Conservation (phyloP, 2,888 invertebrate species). For the Monochamus alternatus region DNA sequence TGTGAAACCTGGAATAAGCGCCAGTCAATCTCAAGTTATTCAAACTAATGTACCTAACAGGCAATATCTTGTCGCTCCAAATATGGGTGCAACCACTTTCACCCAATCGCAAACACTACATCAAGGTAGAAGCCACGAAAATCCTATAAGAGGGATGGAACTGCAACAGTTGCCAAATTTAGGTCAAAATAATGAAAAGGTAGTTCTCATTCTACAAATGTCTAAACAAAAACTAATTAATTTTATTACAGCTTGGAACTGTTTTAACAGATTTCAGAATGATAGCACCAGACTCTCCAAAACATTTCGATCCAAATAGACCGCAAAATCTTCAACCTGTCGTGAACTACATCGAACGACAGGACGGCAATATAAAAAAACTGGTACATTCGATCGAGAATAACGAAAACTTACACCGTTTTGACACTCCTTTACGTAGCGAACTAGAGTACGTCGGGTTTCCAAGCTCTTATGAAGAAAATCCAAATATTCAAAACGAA, state of each 20-base stretch:
- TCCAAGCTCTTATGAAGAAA: neutral
- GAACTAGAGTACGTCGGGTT: neutral
- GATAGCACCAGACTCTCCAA: slow-evolving; percentile 28
- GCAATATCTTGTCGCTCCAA: neutral
- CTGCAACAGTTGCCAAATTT: neutral
- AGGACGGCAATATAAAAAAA: slow-evolving; percentile 17
- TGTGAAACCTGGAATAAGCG: neutral
- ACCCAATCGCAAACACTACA: neutral
- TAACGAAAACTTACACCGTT: neutral
- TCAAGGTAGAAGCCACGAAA: neutral
- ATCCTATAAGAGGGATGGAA: neutral
- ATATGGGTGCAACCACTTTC: neutral
- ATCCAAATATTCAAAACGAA: slow-evolving; percentile 13
- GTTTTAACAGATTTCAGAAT: neutral
- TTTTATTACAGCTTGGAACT: slow-evolving; percentile 5
- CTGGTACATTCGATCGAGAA: slow-evolving; percentile 29
- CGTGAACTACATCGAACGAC: slow-evolving; percentile 39
- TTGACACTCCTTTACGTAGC: neutral
- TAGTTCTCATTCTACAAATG: neutral
- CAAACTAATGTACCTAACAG: neutral
- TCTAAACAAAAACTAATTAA: neutral
- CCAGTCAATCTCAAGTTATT: neutral
- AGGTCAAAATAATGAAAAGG: slow-evolving; percentile 4
- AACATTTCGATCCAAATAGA: slow-evolving; percentile 30
- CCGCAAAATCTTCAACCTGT: slow-evolving; percentile 44